Conservation (phyloP, 1,140 invertebrate species). For the Drosophila leontia region DNA sequence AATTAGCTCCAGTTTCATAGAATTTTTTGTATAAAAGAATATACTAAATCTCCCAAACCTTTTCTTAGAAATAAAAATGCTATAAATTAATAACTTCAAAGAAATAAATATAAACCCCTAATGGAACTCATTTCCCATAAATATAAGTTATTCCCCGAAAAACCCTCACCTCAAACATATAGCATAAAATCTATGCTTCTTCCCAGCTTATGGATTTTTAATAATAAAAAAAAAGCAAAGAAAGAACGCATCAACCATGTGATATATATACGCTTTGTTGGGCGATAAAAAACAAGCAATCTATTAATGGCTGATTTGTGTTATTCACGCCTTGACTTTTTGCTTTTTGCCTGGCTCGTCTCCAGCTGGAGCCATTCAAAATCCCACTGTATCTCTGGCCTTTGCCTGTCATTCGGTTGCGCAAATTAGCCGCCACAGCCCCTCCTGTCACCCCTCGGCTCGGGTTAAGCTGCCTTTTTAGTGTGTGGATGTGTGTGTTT, state of each 20-base stretch:
- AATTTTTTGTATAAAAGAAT: neutral
- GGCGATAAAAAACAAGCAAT: conserved; percentile 13
- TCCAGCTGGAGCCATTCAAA: conserved; percentile 1
- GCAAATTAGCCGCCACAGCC: conserved; percentile 63
- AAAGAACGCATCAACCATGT: neutral
- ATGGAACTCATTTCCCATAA: neutral
- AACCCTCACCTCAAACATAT: neutral
- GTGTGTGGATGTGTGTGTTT: neutral
- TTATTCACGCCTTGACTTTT: conserved; percentile 13
- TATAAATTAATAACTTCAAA: neutral
- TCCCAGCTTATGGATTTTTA: neutral
- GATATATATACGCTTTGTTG: neutral
- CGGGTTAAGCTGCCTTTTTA: conserved; percentile 37
- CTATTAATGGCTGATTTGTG: conserved; percentile 24
- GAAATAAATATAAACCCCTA: neutral
- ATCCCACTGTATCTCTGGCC: conserved; percentile 46
- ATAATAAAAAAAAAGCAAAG: neutral
- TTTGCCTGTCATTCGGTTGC: conserved; percentile 51
- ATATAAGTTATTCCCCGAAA: neutral
- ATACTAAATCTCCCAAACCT: neutral
- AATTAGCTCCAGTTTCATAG: neutral
- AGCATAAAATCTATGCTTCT: neutral
- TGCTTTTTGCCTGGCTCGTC: neutral
- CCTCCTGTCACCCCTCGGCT: neutral
- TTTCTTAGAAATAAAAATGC: neutral